Base-by-base conservation (phyloP, 2,888 invertebrate species). In the Auanema sp. region DNA sequence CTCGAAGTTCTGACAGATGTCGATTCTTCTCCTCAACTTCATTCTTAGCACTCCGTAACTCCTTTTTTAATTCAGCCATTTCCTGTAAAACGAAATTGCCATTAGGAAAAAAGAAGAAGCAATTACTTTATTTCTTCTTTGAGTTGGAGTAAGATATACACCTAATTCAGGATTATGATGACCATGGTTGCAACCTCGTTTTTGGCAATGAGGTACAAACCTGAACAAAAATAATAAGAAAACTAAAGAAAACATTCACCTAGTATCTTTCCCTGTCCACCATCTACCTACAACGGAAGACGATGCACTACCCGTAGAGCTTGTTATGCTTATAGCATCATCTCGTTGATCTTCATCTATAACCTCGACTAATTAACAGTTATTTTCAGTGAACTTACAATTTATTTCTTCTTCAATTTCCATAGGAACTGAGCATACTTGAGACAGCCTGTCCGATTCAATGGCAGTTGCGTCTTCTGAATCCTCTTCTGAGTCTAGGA, bases 61-160 rank as follows among this genome's bases (percentile, higher is more conserved):
- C 77, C 64, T 81, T 67, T 42, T 72, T 69, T 16, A 77, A 43
- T 5, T 64, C 60, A 10, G 52, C 41, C 51, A 79, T 64, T 63
- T 75, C 68, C 68, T 77, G 50, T 42, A 60, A 60, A 18, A 41
- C 10, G 50, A 58, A n/a, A 21, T 6, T n/a, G 1, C 1, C 21
- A 11, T 16, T 5, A 25, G 65, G 63, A 1, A 60, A 60, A 14
- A 69, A 41, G 60, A 65, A 5, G 3, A 44, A 6, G 21, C 6
- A n/a, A 40, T 52, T 55, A 64, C 75, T 50, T 70, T 72, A 44
- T 76, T 79, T 60, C 75, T 73, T 33, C 81, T 58, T 54, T 83
- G 83, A 1, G 79, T 83, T 6, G 83, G 83, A 21, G 83, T 83
- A 24, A 83, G 64, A 62, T 83, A 83, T 50, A 77, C 75, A 18